A percentile compares a stretch with the other conserved stretches of the same genome.
Conservation (phyloP, 2,888 invertebrate genomes). For the Xanthia icteritia region DNA sequence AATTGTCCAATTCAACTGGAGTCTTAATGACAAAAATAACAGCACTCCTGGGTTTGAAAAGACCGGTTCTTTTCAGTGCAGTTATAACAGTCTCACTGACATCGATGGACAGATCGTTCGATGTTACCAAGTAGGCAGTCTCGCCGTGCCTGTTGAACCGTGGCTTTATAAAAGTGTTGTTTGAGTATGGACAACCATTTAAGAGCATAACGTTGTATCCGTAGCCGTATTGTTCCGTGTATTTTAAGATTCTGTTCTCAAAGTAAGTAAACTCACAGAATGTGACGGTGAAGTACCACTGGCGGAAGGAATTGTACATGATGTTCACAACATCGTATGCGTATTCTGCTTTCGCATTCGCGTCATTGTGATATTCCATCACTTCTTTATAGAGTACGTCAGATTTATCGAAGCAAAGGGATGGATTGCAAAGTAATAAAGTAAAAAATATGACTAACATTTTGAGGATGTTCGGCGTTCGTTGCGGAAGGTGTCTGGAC, state of each 20-base stretch:
- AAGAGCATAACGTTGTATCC: constrained; percentile 85
- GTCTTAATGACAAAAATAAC: constrained; percentile 84
- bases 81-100: constrained; percentile 79
- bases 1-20: constrained; percentile 77
- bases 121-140: constrained; percentile 84
- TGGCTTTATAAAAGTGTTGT: constrained; percentile 80
- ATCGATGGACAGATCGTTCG: constrained; percentile 78
- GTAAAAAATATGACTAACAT: constrained; percentile 72
- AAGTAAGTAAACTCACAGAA: constrained; percentile 88
- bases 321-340: constrained; percentile 82
- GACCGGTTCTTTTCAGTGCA: constrained; percentile 81
- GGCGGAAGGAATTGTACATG: constrained; percentile 83
- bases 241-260: constrained; percentile 85
- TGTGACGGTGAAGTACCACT: constrained; percentile 86
- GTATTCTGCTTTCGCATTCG: constrained; percentile 76
- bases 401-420: constrained; percentile 64
- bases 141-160: constrained; percentile 83
- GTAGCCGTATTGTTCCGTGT: constrained; percentile 81
- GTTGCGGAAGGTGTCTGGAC: constrained; percentile 52
- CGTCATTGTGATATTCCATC: constrained; percentile 77
- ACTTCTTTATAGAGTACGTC: constrained; percentile 77
- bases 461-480: constrained; percentile 65
- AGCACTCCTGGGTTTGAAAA: constrained; percentile 84
- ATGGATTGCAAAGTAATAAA: constrained; percentile 66
- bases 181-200: constrained; percentile 80